phyloP scores from a whole-genome alignment of 2,113 vertebrate genomes.

The Raja brachyura region DNA sequence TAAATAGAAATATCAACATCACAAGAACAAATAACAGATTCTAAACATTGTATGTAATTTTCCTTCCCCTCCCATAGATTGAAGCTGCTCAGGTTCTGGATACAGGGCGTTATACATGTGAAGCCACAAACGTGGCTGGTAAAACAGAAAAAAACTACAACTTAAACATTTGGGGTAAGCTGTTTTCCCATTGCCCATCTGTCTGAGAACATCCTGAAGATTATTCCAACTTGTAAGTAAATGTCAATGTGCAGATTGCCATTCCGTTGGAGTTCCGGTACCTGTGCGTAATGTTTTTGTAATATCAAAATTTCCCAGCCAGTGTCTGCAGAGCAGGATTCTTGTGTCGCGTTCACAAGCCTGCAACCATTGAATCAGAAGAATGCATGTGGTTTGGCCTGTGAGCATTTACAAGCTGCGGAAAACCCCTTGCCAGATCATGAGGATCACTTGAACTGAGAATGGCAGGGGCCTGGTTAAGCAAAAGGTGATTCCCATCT shows the following conservation, averaged over 20 bases:
- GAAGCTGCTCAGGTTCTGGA: constrained; percentile 77
- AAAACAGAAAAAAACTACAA: constrained; percentile 94
- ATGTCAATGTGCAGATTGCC: neutral
- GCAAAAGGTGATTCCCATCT: neutral
- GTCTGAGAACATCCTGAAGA: neutral
- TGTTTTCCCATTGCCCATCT: neutral
- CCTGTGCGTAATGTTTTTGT: neutral
- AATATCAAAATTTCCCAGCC: neutral
- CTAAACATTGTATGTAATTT: neutral
- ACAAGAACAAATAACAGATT: neutral
- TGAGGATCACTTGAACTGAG: neutral
- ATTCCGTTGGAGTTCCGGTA: neutral
- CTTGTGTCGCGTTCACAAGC: too few relatives aligned
- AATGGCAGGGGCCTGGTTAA: neutral
- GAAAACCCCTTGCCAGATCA: neutral
- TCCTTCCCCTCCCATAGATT: constrained; percentile 57
- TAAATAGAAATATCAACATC: neutral
- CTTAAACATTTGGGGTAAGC: constrained; percentile 90
- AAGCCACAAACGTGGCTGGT: constrained; percentile 86
- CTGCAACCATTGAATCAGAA: neutral
- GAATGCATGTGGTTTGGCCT: neutral
- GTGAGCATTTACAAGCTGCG: neutral
- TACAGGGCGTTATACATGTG: constrained; percentile 84
- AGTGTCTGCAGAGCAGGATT: neutral
- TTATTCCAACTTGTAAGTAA: neutral